Conservation (phyloP, 2,113 vertebrate species). For the Phainopepla nitens region DNA sequence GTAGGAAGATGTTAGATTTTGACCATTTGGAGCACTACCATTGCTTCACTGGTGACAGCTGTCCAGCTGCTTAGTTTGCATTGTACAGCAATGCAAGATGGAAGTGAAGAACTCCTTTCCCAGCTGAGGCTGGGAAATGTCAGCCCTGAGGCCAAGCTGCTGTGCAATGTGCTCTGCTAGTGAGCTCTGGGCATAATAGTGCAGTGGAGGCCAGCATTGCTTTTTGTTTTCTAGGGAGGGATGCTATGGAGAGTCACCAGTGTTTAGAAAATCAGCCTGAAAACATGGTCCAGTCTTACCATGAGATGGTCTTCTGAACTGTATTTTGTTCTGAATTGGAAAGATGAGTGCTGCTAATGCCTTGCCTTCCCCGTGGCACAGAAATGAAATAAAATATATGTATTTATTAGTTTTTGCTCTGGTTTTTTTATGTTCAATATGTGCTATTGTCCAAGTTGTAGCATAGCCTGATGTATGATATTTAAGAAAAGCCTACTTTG, state of each 20-base stretch:
- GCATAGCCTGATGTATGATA: not conserved
- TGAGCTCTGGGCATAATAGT: not conserved
- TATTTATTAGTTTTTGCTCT: not conserved
- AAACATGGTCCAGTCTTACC: not conserved
- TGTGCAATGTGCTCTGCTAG: not conserved
- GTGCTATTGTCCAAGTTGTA: not conserved
- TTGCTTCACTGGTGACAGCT: not conserved
- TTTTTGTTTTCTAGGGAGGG: not conserved
- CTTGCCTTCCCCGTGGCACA: not conserved
- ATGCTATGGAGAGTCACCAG: not conserved
- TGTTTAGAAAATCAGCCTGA: not conserved
- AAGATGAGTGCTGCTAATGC: not conserved
- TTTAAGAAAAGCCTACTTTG: not conserved
- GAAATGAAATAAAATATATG: not conserved
- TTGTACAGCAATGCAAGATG: not conserved
- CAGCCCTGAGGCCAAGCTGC: not conserved
- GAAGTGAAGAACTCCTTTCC: not conserved
- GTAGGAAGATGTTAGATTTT: not conserved
- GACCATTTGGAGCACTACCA: not conserved
- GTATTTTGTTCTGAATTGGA: not conserved
- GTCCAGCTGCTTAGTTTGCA: not conserved
- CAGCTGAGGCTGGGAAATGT: not conserved
- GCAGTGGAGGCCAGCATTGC: not conserved
- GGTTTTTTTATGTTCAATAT: not conserved
- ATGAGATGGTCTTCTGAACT: not conserved